Percentiles rank a stretch among this genome's conserved stretches.
Conservation (phyloP, 2,888 invertebrate species). For the Aphelenchoides bicaudatus region DNA sequence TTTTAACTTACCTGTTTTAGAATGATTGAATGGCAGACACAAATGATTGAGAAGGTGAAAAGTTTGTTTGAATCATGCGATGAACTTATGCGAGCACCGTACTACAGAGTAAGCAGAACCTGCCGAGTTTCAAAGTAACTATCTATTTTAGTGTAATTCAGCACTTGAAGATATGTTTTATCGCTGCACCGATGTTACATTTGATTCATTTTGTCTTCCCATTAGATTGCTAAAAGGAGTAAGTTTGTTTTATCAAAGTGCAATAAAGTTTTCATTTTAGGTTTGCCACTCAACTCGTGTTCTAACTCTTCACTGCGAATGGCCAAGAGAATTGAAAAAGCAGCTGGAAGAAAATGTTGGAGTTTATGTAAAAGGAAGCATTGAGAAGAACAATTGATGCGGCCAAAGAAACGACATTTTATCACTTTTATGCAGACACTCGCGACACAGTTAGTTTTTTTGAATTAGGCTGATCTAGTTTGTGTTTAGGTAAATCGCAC, state of each 20-base stretch:
- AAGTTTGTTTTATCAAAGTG: conserved; percentile 4
- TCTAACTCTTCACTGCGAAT: conserved; percentile 26
- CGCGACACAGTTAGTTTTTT: conserved; percentile 14
- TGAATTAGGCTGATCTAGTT: not conserved
- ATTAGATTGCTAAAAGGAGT: conserved; percentile 24
- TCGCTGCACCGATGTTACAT: conserved; percentile 26
- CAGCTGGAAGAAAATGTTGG: conserved; percentile 34
- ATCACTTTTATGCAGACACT: conserved; percentile 23
- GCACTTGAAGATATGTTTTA: conserved; percentile 21
- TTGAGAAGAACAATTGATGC: conserved; percentile 23
- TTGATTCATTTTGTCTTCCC: conserved; percentile 33
- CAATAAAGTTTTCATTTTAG: conserved; percentile 20
- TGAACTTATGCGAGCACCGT: conserved; percentile 26
- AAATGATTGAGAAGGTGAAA: conserved; percentile 16
- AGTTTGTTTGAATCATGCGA: conserved; percentile 25
- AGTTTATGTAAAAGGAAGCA: conserved; percentile 30
- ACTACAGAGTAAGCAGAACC: conserved; percentile 19
- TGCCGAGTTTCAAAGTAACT: conserved; percentile 9
- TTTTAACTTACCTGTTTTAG: conserved; percentile 16
- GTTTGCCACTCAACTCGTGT: conserved; percentile 25
- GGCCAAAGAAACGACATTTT: conserved; percentile 29
- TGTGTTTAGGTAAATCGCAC: conserved; percentile 17
- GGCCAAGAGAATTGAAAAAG: conserved; percentile 28
- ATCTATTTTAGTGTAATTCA: conserved; percentile 26
- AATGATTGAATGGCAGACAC: conserved; percentile 34